Percentiles rank a stretch among this genome's conserved stretches.
Evolutionary conservation across 2,113 vertebrate genomes (phyloP).

Genomic region (Carettochelys insculpta): DNA sequence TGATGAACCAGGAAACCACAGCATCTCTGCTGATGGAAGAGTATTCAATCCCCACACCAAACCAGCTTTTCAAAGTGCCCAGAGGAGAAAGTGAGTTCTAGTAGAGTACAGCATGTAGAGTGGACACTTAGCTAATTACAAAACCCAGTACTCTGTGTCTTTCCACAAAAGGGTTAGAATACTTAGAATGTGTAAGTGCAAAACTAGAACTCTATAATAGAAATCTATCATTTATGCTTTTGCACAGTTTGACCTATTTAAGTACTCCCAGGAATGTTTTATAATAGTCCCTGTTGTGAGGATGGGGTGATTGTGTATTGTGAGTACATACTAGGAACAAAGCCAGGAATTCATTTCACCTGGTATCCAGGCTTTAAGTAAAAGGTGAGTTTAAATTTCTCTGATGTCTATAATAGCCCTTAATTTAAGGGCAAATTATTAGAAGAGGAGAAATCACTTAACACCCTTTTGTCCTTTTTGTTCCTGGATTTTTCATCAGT

Average conservation of each 20-base stretch:
- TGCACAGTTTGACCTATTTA: background rate
- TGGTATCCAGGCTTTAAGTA: background rate
- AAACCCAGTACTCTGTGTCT: background rate
- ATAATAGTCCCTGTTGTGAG: too few species aligned
- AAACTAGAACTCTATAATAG: background rate
- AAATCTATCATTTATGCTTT: background rate
- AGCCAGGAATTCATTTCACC: background rate
- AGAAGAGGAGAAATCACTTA: background rate
- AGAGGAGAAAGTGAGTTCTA: background rate
- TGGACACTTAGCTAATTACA: background rate
- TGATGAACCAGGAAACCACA: background rate
- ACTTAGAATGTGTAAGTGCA: background rate
- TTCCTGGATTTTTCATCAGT: background rate
- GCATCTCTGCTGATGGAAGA: background rate
- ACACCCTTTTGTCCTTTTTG: background rate
- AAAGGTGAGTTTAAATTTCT: background rate
- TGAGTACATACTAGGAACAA: background rate
- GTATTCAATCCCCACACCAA: background rate
- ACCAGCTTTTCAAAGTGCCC: background rate
- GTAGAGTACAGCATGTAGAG: background rate
- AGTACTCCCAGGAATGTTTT: too few species aligned
- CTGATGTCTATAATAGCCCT: background rate
- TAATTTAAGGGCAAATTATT: background rate
- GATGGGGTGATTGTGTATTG: background rate
- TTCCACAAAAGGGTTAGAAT: background rate